phyloP scores from a whole-genome alignment of 2,113 vertebrate genomes.

The Indicator indicator region DNA sequence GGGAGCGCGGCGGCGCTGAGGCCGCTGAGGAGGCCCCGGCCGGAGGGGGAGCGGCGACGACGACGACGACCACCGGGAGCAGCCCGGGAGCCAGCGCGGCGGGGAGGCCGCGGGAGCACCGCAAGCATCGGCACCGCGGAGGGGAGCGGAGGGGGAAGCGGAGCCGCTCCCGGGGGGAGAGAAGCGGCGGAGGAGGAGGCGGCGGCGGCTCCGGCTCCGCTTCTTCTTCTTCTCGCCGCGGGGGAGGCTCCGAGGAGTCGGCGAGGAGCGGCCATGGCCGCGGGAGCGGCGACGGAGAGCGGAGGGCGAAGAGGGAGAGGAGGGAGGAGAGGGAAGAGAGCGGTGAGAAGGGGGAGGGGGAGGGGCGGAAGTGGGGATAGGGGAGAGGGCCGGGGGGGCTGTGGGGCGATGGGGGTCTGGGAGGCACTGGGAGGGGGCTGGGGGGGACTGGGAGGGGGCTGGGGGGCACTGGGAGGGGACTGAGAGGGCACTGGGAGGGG shows the following conservation, averaged over 20 bases:
- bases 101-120: neutral
- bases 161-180: neutral
- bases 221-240: neutral
- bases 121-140: neutral
- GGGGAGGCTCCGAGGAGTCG: neutral
- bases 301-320: neutral
- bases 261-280: neutral
- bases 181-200: neutral
- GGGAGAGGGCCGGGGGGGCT: too few species aligned
- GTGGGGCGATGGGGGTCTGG: too few species aligned
- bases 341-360: neutral
- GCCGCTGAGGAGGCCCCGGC: neutral
- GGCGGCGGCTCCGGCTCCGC: neutral
- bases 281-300: neutral
- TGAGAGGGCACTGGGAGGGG: too few species aligned
- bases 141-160: neutral
- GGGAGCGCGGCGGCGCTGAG: neutral
- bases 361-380: too few species aligned
- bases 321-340: neutral
- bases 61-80: too few species aligned
- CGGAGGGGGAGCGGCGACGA: too few species aligned
- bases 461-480: too few species aligned
- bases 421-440: too few species aligned
- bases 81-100: neutral
- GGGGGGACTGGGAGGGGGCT: too few species aligned